phyloP scores from a whole-genome alignment of 1,140 invertebrate species.

The Leptopilina boulardi region DNA sequence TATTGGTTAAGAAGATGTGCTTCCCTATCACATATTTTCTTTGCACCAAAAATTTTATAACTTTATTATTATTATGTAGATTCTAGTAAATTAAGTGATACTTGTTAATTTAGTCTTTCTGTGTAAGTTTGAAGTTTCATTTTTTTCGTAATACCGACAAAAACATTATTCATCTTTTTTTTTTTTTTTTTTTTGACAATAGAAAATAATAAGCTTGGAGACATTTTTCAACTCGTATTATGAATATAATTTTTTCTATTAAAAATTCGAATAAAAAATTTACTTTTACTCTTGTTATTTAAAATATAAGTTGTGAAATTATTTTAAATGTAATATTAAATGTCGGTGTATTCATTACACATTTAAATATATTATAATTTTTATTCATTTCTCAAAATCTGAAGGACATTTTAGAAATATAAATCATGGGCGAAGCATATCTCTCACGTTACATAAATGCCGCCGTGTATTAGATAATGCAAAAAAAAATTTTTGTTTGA shows the following conservation, averaged over 20 bases:
- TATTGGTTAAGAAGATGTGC: constrained; percentile 62
- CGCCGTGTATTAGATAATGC: too few species aligned
- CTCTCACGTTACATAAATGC: not conserved
- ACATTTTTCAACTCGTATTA: too few species aligned
- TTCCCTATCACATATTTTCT: constrained; percentile 69
- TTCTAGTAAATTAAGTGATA: constrained; percentile 35
- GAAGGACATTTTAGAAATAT: not conserved
- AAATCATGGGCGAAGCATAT: not conserved
- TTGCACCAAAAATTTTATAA: constrained; percentile 62
- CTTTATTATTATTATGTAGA: constrained; percentile 43
- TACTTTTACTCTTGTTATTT: too few species aligned
- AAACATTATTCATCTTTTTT: not conserved
- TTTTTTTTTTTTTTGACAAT: not conserved
- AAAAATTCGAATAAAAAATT: too few species aligned
- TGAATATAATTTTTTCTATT: too few species aligned
- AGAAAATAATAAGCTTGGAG: not conserved
- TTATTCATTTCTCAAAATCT: too few species aligned
- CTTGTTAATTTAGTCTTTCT: constrained; percentile 28
- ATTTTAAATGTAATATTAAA: not conserved
- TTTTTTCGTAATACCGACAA: constrained; percentile 42
- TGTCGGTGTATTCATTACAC: not conserved
- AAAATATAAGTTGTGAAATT: not conserved
- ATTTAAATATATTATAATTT: too few species aligned
- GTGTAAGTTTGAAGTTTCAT: constrained; percentile 36
- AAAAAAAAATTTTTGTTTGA: too few species aligned